These are phyloP conservation scores for Ecdyonurus torrentis DNA, from an alignment of 2,888 invertebrate species.

Conservation along the genomic window DNA sequence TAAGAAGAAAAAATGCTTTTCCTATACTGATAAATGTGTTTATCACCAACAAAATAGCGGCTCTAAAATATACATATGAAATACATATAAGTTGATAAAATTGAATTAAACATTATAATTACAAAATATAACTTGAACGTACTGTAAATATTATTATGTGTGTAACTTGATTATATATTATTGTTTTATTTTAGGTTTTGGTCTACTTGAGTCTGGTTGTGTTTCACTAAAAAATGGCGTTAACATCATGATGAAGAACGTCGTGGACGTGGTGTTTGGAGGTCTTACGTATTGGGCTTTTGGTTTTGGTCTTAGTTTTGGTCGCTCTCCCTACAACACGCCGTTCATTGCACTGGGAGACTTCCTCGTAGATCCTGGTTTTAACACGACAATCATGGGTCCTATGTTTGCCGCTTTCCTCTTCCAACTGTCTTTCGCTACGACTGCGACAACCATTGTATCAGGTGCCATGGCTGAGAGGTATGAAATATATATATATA, in stretches of 20 bases:
- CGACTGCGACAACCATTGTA: constrained; percentile 80
- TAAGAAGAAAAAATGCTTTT: too few relatives aligned
- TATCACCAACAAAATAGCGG: too few relatives aligned
- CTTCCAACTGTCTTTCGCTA: constrained; percentile 81
- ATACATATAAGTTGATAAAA: too few relatives aligned
- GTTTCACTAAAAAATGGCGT: constrained; percentile 89
- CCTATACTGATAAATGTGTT: too few relatives aligned
- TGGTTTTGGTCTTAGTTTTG: constrained; percentile 85
- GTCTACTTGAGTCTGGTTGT: constrained; percentile 83
- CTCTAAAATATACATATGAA: too few relatives aligned
- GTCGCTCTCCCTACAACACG: constrained; percentile 46
- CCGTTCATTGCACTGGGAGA: constrained; percentile 47
- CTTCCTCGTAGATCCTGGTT: constrained; percentile 60
- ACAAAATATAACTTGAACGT: too few relatives aligned
- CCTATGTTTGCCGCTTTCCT: constrained; percentile 74
- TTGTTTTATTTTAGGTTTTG: constrained; percentile 78
- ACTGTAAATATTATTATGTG: too few relatives aligned
- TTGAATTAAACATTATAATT: too few relatives aligned
- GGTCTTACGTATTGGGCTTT: constrained; percentile 90
- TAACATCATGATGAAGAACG: constrained; percentile 96
- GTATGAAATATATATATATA: constrained; percentile 24
- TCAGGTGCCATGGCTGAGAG: constrained; percentile 92
- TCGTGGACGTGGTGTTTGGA: constrained; percentile 82
- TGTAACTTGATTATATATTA: too few relatives aligned
- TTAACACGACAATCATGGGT: constrained; percentile 45